Conservation (phyloP, 2,888 invertebrate species). For the Rhamphomyia laevipes region DNA sequence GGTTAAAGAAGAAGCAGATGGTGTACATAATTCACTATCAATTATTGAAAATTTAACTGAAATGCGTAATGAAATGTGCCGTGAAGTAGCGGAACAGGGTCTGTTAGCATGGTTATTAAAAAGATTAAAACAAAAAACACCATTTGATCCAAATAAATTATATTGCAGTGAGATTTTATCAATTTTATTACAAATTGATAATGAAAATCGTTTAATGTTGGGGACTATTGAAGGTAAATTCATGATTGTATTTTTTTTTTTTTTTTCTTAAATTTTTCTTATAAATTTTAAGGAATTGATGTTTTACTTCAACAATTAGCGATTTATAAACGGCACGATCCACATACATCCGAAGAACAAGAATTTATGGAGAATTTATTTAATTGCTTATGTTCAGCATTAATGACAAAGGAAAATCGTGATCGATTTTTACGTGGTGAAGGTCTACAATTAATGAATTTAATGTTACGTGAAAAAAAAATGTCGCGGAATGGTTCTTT, state of each 20-base stretch:
- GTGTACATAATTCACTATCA: conserved; percentile 83
- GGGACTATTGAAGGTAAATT: conserved; percentile 76
- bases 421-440: conserved; percentile 87
- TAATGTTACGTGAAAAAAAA: conserved; percentile 97
- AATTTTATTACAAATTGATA: conserved; percentile 83
- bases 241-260: no score
- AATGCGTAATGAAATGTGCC: conserved; percentile 70
- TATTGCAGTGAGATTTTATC: conserved; percentile 94
- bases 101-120: conserved; percentile 85
- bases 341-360: conserved; percentile 79
- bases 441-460: conserved; percentile 97
- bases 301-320: conserved; percentile 89
- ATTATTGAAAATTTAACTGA: conserved; percentile 94
- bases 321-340: conserved; percentile 91
- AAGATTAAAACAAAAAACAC: conserved; percentile 72
- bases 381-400: conserved; percentile 84
- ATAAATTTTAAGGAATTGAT: no score
- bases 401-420: conserved; percentile 79
- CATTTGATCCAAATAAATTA: conserved; percentile 90
- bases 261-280: no score
- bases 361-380: conserved; percentile 99
- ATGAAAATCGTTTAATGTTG: conserved; percentile 64
- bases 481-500: conserved; percentile 90
- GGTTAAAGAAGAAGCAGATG: conserved; percentile 89
- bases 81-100: conserved; percentile 82